Percentiles rank a stretch among this genome's conserved stretches.
These are phyloP conservation scores for Emydoidea blandingii DNA, from an alignment of 2,797 vertebrate species.

Conservation along the genomic window DNA sequence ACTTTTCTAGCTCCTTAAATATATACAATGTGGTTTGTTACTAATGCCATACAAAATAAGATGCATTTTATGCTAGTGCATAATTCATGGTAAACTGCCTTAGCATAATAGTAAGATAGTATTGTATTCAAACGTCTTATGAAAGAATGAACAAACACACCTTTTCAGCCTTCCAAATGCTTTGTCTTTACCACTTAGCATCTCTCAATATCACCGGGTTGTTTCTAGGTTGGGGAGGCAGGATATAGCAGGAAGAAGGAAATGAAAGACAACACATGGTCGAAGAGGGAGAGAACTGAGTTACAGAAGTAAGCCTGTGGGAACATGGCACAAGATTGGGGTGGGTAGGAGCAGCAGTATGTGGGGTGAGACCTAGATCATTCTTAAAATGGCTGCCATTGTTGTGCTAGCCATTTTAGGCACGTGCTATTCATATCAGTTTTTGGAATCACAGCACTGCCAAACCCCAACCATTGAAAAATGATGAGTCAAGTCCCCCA, in stretches of 20 bases:
- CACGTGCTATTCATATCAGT: rapidly evolving
- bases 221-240: background rate
- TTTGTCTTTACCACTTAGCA: background rate
- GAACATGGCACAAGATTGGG: background rate
- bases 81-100: background rate
- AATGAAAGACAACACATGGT: background rate
- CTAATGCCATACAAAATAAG: background rate
- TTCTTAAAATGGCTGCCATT: background rate
- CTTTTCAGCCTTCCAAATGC: background rate
- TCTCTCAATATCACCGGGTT: background rate
- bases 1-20: background rate
- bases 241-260: background rate
- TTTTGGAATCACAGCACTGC: background rate
- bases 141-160: background rate
- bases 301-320: background rate
- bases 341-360: background rate
- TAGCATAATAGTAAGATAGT: background rate
- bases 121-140: background rate
- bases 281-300: background rate
- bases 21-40: background rate
- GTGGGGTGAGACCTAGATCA: background rate
- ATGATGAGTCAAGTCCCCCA: background rate
- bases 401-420: background rate
- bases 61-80: background rate
- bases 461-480: background rate